Conservation (phyloP, 2,797 vertebrate genomes). For the Neomorphus geoffroyi region DNA sequence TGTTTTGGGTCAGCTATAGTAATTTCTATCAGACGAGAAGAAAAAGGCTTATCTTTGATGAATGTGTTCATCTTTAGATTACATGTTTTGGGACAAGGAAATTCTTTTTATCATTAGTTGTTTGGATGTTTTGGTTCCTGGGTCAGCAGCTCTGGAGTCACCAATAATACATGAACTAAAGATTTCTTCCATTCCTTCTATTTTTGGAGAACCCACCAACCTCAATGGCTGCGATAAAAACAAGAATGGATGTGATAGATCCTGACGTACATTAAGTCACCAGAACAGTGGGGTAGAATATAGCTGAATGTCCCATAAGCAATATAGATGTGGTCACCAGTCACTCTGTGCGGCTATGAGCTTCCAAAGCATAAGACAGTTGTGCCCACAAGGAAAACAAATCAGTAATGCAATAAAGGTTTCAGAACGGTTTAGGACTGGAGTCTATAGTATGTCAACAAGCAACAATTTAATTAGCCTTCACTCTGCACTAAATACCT, state of each 20-base stretch:
- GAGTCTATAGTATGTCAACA: not conserved
- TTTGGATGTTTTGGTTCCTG: not conserved
- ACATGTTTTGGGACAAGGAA: not conserved
- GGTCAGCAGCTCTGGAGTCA: not conserved
- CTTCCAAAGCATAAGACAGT: not conserved
- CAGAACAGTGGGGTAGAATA: not conserved
- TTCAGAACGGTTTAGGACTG: slow-evolving; percentile 4
- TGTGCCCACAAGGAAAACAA: not conserved
- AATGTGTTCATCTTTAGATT: not conserved
- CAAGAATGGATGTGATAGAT: not conserved
- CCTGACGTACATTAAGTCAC: not conserved
- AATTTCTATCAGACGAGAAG: not conserved
- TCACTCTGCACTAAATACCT: not conserved
- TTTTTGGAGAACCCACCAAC: not conserved
- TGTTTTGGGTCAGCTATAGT: not conserved
- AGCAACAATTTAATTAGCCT: slow-evolving; percentile 3
- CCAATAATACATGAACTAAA: not conserved
- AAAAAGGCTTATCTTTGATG: not conserved
- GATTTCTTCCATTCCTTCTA: not conserved
- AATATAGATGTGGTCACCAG: not conserved
- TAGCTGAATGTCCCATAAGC: not conserved
- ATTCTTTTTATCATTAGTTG: not conserved
- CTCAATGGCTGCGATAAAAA: not conserved
- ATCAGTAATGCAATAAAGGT: not conserved
- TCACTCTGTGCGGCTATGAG: not conserved